Evolutionary conservation across 2,888 invertebrate species (phyloP), one percentile per base, ranked within the genome.

Genomic region (Epicampocera succincta): DNA sequence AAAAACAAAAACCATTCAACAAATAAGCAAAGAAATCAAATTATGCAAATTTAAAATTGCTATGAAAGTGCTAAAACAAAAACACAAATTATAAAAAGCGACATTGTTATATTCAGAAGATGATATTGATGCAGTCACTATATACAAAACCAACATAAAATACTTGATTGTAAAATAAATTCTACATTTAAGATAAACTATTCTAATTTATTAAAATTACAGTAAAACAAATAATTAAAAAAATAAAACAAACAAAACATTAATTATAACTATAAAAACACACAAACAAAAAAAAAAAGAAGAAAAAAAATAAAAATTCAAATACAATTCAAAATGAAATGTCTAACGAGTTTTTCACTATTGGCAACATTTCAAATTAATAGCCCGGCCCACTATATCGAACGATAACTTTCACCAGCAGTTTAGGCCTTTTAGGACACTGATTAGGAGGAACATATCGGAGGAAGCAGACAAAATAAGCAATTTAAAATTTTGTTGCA

Each of bases 181-280:
- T 76, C 72, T 69, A 71, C 17, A 72, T 73, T 77, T 75, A 80
- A 75, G 76, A 77, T 72, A 84, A 84, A 80, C 81, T 82, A 85
- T 75, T 79, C 79, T 84, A 84, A 85, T 85, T 84, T 84, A 84
- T 85, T 84, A 73, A 84, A 84, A 77, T 63, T 66, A 83, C 71
- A 77, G 71, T 17, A 74, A 76, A 65, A 69, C 38, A 48, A 76
- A 54, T 19, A 73, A 71, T 72, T 73, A 17, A 48, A 33, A 71
- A 60, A 48, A 46, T 77, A 63, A 78, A 76, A 71, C 52, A 71
- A 69, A 52, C 44, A 68, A 74, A 54, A 78, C 75, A 79, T 76
- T 74, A 78, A 76, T 82, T 66, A 81, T 61, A 79, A 81, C 52
- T 65, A 78, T 73, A 52, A 72, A 58, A 72, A 29, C 29, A 15